phyloP scores from a whole-genome alignment of 1,140 invertebrate genomes.

The Pteromalus puparum region DNA sequence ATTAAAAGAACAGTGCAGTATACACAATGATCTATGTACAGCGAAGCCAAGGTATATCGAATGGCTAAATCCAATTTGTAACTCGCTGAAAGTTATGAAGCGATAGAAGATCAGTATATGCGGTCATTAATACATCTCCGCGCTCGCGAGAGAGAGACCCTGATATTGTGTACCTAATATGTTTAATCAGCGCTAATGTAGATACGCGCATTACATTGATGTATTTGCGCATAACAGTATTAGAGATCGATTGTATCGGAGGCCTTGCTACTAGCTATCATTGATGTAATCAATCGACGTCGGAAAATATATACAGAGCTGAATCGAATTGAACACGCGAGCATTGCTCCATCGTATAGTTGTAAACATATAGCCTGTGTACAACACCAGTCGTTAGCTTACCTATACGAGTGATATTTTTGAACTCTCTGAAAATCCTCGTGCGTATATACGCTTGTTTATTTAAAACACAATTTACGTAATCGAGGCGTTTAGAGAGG shows the following conservation, averaged over 20 bases:
- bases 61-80: not conserved
- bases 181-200: not conserved
- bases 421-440: too few relatives aligned
- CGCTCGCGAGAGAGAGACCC: too few relatives aligned
- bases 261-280: too few relatives aligned
- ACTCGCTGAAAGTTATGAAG: not conserved
- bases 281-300: not conserved
- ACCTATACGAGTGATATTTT: too few relatives aligned
- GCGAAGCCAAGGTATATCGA: too few relatives aligned
- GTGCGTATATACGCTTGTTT: not conserved
- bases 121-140: not conserved
- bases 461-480: not conserved
- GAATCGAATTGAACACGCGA: not conserved
- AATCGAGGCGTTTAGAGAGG: not conserved
- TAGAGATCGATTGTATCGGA: not conserved
- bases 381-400: not conserved
- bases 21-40: too few relatives aligned
- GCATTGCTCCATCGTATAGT: not conserved
- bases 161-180: not conserved
- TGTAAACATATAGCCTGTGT: not conserved
- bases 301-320: not conserved
- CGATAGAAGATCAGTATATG: not conserved
- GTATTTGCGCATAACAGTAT: not conserved
- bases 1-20: too few relatives aligned
- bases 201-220: not conserved